phyloP scores from a whole-genome alignment of 2,888 invertebrate genomes.

The Periphyllus acericola region DNA sequence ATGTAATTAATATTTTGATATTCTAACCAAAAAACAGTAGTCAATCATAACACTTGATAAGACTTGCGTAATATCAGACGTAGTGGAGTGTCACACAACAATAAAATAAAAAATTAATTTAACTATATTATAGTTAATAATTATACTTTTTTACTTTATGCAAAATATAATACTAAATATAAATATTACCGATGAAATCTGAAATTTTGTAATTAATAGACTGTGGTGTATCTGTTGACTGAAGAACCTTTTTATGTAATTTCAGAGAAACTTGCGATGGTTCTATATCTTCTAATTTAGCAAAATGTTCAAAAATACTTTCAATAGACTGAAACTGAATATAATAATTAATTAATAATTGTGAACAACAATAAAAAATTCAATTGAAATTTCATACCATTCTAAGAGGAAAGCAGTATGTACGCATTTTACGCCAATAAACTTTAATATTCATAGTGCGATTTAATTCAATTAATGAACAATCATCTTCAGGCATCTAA shows the following conservation, averaged over 20 bases:
- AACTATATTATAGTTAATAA: not conserved
- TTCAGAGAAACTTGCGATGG: not conserved
- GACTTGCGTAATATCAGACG: not conserved
- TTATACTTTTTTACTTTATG: too few species aligned
- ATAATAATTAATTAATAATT: not conserved
- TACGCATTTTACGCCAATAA: constrained; percentile 3
- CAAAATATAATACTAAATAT: not conserved
- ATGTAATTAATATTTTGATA: not conserved
- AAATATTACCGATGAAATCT: constrained; percentile 54
- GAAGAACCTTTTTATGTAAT: not conserved
- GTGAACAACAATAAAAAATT: not conserved
- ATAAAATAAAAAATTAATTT: not conserved
- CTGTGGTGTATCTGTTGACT: constrained; percentile 32
- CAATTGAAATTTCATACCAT: not conserved
- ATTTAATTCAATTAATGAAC: not conserved
- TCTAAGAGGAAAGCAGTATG: constrained; percentile 35
- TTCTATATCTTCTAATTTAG: constrained; percentile 21
- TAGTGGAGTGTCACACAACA: too few species aligned
- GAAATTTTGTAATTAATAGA: constrained; percentile 26
- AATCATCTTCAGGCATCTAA: not conserved
- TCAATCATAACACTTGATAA: not conserved
- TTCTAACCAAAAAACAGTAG: not conserved
- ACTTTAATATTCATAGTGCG: constrained; percentile 38
- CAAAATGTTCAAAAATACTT: constrained; percentile 41
- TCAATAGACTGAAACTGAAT: constrained; percentile 42